Percentiles rank a stretch among this genome's conserved stretches.
These are phyloP conservation scores for Kradibia gibbosae DNA, from an alignment of 1,140 invertebrate genomes.

Conservation along the genomic window DNA sequence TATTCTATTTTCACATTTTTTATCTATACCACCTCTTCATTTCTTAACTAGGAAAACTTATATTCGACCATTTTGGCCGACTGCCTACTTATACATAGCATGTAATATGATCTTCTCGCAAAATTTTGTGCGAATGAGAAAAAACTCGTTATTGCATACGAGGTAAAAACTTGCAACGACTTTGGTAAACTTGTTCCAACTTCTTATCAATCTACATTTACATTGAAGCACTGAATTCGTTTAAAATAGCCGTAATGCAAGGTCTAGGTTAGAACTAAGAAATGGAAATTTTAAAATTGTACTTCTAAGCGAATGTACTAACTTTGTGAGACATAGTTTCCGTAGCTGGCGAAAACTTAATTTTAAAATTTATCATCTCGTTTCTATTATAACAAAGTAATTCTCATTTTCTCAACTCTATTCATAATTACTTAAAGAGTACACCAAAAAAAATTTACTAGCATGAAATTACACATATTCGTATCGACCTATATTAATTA, in stretches of 20 bases:
- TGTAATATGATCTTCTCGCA: background rate
- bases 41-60: conserved; percentile 4
- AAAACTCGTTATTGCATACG: background rate
- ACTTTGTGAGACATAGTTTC: conserved; percentile 4
- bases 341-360: conserved; percentile 1
- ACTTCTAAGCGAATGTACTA: background rate
- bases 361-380: conserved; percentile 24
- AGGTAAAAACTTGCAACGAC: conserved; percentile 41
- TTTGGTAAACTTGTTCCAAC: conserved; percentile 43
- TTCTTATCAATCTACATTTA: conserved; percentile 48
- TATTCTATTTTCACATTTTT: background rate
- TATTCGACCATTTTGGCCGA: conserved; percentile 33
- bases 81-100: background rate
- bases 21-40: background rate
- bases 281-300: conserved; percentile 11
- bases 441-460: background rate
- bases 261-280: conserved; percentile 30
- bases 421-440: background rate
- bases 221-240: conserved; percentile 36
- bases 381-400: conserved; percentile 9
- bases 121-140: background rate
- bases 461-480: background rate
- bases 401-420: background rate
- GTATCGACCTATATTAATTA: background rate
- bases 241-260: conserved; percentile 10